These are phyloP conservation scores for Mythimna impura DNA, from an alignment of 2,888 invertebrate genomes.

Conservation along the genomic window DNA sequence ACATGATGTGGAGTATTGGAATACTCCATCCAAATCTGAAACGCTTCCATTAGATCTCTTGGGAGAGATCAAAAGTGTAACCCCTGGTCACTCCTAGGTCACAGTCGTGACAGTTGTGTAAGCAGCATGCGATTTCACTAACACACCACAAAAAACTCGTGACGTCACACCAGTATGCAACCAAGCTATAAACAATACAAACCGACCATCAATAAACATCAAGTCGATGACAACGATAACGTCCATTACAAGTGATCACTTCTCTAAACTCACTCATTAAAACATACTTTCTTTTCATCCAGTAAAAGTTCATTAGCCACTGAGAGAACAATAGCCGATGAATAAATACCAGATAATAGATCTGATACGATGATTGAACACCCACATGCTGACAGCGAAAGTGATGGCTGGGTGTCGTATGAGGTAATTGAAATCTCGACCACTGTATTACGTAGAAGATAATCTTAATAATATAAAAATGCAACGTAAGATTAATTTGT, in stretches of 20 bases:
- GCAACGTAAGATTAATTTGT: conserved; percentile 47
- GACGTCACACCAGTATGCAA: conserved; percentile 37
- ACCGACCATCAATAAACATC: conserved; percentile 68
- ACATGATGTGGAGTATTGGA: too few relatives aligned
- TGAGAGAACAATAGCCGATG: conserved; percentile 79
- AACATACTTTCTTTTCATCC: conserved; percentile 75
- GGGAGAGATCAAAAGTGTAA: conserved; percentile 24
- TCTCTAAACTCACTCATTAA: conserved; percentile 79
- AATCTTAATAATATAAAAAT: conserved; percentile 46
- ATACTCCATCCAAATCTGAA: not conserved
- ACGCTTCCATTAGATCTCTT: conserved; percentile 2
- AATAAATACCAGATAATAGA: conserved; percentile 67
- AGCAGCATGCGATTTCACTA: conserved; percentile 51
- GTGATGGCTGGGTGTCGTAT: conserved; percentile 75
- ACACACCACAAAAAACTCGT: conserved; percentile 45
- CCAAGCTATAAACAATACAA: conserved; percentile 51
- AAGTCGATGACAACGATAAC: conserved; percentile 70
- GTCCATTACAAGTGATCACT: conserved; percentile 76
- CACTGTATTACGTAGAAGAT: conserved; percentile 75
- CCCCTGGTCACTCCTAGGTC: conserved; percentile 4
- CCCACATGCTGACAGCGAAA: conserved; percentile 80
- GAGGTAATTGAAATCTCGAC: conserved; percentile 77
- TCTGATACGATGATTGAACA: conserved; percentile 78
- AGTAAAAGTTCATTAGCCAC: conserved; percentile 84
- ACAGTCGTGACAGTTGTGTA: conserved; percentile 41